A percentile compares a stretch with the other conserved stretches of the same genome.
Evolutionary conservation across 2,113 vertebrate species (phyloP).

Genomic region (Tor tambroides): DNA sequence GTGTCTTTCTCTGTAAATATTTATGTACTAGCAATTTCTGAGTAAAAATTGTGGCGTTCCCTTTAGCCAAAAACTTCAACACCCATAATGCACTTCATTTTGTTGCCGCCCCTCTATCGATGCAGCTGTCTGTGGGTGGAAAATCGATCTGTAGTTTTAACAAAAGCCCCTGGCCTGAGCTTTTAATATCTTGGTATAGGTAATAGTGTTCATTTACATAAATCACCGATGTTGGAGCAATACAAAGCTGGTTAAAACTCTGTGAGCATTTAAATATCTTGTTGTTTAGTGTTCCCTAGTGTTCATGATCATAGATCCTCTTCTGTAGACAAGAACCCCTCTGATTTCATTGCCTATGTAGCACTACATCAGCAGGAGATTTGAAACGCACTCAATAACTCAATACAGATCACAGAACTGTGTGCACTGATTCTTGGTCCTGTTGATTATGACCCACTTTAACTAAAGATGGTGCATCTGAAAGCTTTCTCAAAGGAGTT

Average conservation of each 20-base stretch:
- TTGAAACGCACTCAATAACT: neutral
- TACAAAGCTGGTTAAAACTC: neutral
- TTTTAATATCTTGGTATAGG: neutral
- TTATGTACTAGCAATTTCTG: neutral
- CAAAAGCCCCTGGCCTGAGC: neutral
- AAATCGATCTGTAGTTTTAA: neutral
- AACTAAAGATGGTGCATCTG: neutral
- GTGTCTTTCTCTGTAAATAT: neutral
- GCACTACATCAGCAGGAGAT: conserved; percentile 20
- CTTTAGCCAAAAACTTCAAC: too few species aligned
- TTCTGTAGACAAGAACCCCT: neutral
- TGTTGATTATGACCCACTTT: conserved; percentile 10
- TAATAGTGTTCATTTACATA: neutral
- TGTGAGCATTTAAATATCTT: neutral
- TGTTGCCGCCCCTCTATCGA: neutral
- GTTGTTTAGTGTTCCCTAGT: neutral
- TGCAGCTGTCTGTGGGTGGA: neutral
- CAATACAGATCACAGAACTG: conserved; percentile 1
- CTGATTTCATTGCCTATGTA: neutral
- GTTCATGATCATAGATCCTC: neutral
- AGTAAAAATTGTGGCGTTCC: neutral
- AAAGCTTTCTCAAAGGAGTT: neutral
- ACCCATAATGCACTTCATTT: neutral
- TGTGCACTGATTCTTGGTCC: neutral
- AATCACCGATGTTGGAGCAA: neutral